Evolutionary conservation across 2,797 vertebrate species (phyloP).

Genomic region (Thripadectes ignobilis): DNA sequence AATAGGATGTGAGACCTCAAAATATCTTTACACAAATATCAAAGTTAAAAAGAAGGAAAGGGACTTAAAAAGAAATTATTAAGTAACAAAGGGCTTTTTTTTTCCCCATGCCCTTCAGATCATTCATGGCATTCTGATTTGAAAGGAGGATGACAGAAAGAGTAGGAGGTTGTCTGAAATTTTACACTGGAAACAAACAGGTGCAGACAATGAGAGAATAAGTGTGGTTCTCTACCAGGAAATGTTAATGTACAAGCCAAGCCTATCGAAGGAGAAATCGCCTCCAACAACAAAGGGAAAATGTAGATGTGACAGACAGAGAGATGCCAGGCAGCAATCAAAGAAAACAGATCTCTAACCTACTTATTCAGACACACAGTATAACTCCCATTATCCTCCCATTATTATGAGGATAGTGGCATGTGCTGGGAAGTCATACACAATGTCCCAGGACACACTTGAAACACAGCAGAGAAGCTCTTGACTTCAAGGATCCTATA

Average conservation of each 20-base stretch:
- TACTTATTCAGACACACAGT: conserved; percentile 53
- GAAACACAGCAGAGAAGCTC: conserved; percentile 63
- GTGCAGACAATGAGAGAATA: not conserved
- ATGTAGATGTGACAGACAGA: conserved; percentile 45
- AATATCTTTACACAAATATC: conserved; percentile 60
- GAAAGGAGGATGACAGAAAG: conserved; percentile 31
- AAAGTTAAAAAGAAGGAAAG: conserved; percentile 51
- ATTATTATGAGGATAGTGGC: conserved; percentile 52
- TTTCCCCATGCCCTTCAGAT: conserved; percentile 34
- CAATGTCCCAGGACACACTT: conserved; percentile 65
- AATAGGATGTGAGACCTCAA: conserved; percentile 22
- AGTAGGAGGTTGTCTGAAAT: conserved; percentile 27
- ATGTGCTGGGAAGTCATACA: conserved; percentile 42
- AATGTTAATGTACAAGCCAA: conserved; percentile 33
- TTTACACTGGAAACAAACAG: conserved; percentile 27
- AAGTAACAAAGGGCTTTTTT: conserved; percentile 52
- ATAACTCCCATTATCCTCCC: conserved; percentile 52
- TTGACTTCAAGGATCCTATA: conserved; percentile 62
- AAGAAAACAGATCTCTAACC: conserved; percentile 51
- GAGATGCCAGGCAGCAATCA: conserved; percentile 47
- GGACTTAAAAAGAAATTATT: conserved; percentile 58
- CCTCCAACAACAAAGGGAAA: conserved; percentile 51
- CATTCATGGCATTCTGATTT: conserved; percentile 53
- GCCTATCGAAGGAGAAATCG: conserved; percentile 22
- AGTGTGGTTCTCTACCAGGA: not conserved